Evolutionary conservation across 2,888 invertebrate species (phyloP).

Genomic region (Luperina nickerlii): DNA sequence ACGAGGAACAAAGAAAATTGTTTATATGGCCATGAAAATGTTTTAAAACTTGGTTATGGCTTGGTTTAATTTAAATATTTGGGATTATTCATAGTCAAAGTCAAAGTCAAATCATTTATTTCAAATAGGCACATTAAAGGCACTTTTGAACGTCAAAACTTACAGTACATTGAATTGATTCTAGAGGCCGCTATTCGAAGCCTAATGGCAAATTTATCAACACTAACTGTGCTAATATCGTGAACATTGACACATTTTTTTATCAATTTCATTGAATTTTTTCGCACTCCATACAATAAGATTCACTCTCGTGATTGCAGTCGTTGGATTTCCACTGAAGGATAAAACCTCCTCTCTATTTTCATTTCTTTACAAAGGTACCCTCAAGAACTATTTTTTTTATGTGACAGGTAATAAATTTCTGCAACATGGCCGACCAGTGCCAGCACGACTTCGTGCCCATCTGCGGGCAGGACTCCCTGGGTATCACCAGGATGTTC

Average conservation of each 20-base stretch:
- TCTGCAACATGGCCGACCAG: slow-evolving; percentile 86
- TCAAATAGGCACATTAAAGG: too few species aligned
- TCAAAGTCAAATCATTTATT: too few species aligned
- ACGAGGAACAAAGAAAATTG: slow-evolving; percentile 31
- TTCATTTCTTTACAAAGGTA: neutral
- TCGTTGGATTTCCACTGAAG: neutral
- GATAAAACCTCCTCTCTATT: too few species aligned
- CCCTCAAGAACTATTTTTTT: too few species aligned
- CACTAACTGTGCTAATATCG: neutral
- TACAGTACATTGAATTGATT: too few species aligned
- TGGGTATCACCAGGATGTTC: slow-evolving; percentile 85
- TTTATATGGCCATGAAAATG: slow-evolving; percentile 8
- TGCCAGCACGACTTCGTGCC: slow-evolving; percentile 87
- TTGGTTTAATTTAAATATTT: neutral
- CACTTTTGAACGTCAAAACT: too few species aligned
- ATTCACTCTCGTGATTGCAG: too few species aligned
- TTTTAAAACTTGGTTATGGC: neutral
- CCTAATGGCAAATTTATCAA: neutral
- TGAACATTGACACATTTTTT: neutral
- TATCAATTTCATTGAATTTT: neutral
- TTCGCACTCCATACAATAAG: too few species aligned
- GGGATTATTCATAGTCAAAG: too few species aligned
- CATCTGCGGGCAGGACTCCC: slow-evolving; percentile 86
- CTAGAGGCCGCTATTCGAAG: neutral
- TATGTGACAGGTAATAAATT: slow-evolving; percentile 81